Evolutionary conservation across 2,797 vertebrate genomes (phyloP).

Genomic region (Monodelphis domestica): DNA sequence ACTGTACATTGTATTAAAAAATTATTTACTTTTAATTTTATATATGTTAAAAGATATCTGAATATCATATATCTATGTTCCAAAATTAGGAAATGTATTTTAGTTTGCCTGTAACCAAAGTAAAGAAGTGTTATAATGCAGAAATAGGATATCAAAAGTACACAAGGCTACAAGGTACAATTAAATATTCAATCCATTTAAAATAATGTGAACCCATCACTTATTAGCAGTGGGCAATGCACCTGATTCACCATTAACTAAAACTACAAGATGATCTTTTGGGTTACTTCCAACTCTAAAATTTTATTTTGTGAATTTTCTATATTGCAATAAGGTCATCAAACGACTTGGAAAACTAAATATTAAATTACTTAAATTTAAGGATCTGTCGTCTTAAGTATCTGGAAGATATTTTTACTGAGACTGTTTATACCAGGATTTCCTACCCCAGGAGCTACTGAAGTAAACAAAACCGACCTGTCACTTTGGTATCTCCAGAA

Average conservation of each 20-base stretch:
- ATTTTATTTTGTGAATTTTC: neutral
- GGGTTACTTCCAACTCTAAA: neutral
- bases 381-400: neutral
- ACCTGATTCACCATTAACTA: neutral
- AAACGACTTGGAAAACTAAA: neutral
- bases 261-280: neutral
- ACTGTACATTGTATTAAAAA: conserved; percentile 35
- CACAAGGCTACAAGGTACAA: neutral
- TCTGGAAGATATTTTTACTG: neutral
- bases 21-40: conserved; percentile 14
- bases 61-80: neutral
- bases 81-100: neutral
- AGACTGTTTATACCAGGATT: neutral
- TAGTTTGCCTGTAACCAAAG: neutral
- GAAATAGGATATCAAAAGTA: neutral
- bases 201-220: neutral
- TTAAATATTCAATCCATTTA: neutral
- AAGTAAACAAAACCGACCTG: conserved; percentile 48
- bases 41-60: neutral
- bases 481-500: neutral
- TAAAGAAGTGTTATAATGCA: neutral
- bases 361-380: neutral
- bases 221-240: neutral
- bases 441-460: neutral
- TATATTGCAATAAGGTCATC: neutral